Conservation (phyloP, 1,140 invertebrate genomes). For the Metaphire vulgaris region DNA sequence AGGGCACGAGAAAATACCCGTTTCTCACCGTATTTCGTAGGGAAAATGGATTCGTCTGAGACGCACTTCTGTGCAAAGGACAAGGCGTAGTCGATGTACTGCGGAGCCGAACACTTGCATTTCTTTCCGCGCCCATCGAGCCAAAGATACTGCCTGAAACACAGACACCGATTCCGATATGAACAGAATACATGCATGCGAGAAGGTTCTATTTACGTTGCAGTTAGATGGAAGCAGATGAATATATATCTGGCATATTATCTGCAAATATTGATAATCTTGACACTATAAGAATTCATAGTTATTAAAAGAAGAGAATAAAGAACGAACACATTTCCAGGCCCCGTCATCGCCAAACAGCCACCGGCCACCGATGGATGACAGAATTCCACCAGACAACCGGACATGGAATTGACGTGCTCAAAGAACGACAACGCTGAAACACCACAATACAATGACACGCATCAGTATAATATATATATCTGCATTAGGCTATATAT, state of each 20-base stretch:
- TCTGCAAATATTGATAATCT: background rate
- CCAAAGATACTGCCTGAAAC: constrained; percentile 84
- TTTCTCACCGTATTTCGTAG: constrained; percentile 95
- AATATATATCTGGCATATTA: background rate
- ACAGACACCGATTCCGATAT: background rate
- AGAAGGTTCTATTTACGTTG: background rate
- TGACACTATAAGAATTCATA: too few relatives aligned
- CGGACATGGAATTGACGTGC: constrained; percentile 94
- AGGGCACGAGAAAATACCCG: too few relatives aligned
- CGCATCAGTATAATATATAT: too few relatives aligned
- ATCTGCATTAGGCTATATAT: too few relatives aligned
- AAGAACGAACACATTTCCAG: constrained; percentile 70
- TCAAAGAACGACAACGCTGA: constrained; percentile 95
- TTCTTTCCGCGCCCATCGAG: constrained; percentile 98
- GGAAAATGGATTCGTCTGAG: constrained; percentile 92
- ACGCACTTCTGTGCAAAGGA: constrained; percentile 94
- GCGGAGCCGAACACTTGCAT: constrained; percentile 86
- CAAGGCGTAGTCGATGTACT: constrained; percentile 98
- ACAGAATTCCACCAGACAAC: constrained; percentile 95
- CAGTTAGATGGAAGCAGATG: background rate
- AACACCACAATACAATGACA: background rate
- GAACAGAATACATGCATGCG: background rate
- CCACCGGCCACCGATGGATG: constrained; percentile 80
- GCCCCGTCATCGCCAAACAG: constrained; percentile 91
- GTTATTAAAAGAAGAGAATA: too few relatives aligned